Conservation (phyloP, 1,140 invertebrate genomes). For the Marisa cornuarietis region DNA sequence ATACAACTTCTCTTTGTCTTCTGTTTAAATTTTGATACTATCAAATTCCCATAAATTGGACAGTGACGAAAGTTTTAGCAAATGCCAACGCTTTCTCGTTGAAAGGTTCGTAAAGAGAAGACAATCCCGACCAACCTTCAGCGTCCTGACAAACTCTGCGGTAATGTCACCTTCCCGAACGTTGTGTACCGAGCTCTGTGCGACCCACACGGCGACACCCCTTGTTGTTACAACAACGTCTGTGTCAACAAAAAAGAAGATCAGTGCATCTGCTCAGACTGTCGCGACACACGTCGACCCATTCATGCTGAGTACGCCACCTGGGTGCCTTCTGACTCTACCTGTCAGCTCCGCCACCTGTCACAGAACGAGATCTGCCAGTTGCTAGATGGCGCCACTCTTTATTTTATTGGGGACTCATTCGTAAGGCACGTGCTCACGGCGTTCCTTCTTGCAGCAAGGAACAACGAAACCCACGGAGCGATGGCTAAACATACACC, state of each 20-base stretch:
- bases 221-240: conserved; percentile 35
- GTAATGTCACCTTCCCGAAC: conserved; percentile 22
- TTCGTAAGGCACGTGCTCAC: conserved; percentile 28
- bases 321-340: conserved; percentile 18
- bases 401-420: conserved; percentile 31
- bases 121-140: conserved; percentile 19
- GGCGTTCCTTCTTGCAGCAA: conserved; percentile 11
- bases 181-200: conserved; percentile 33
- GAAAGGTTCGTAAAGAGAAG: not conserved
- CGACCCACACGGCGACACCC: conserved; percentile 30
- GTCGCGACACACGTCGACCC: conserved; percentile 30
- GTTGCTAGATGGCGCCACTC: conserved; percentile 17
- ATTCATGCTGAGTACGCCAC: conserved; percentile 33
- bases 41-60: too few relatives aligned
- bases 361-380: conserved; percentile 4
- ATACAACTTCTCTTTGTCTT: too few relatives aligned
- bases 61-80: too few relatives aligned
- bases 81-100: too few relatives aligned
- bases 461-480: conserved; percentile 17
- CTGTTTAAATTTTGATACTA: not conserved
- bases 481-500: too few relatives aligned
- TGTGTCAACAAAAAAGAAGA: conserved; percentile 17
- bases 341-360: conserved; percentile 18
- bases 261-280: conserved; percentile 26
- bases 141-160: conserved; percentile 25